phyloP scores from a whole-genome alignment of 2,797 vertebrate genomes.

The Myripristis murdjan region DNA sequence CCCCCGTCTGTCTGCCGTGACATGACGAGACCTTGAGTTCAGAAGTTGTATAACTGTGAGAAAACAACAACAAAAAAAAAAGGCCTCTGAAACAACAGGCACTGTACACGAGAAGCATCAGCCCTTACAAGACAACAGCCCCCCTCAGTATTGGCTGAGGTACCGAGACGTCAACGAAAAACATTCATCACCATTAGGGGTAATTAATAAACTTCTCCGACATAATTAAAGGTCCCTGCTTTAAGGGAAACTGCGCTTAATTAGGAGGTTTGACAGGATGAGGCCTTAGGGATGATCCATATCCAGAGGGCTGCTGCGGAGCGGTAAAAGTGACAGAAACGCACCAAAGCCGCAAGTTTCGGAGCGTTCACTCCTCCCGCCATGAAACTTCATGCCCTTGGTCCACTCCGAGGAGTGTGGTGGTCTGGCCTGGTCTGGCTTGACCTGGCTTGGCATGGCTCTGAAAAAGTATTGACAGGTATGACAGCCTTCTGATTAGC shows the following conservation, averaged over 20 bases:
- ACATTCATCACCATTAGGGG: slow-evolving; percentile 85
- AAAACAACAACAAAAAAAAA: too few relatives aligned
- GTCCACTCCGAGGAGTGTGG: slow-evolving; percentile 43
- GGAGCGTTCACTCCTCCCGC: slow-evolving; percentile 23
- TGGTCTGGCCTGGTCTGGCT: slow-evolving; percentile 59
- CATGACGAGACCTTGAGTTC: slow-evolving; percentile 26
- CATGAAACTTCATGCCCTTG: slow-evolving; percentile 69
- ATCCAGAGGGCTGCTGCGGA: slow-evolving; percentile 69
- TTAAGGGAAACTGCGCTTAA: slow-evolving; percentile 81
- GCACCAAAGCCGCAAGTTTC: slow-evolving; percentile 58
- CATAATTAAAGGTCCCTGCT: slow-evolving; percentile 81
- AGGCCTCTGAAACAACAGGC: not conserved
- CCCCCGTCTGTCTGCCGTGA: not conserved
- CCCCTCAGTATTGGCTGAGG: slow-evolving; percentile 51
- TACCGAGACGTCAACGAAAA: slow-evolving; percentile 69
- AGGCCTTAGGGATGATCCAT: slow-evolving; percentile 86
- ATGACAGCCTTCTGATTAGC: slow-evolving; percentile 98
- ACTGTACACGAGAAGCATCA: slow-evolving; percentile 20
- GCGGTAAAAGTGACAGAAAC: slow-evolving; percentile 79
- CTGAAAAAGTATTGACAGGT: slow-evolving; percentile 94
- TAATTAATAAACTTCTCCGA: slow-evolving; percentile 83
- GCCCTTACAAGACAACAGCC: slow-evolving; percentile 12
- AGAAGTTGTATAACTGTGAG: slow-evolving; percentile 27
- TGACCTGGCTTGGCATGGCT: slow-evolving; percentile 56
- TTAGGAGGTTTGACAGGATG: slow-evolving; percentile 82